phyloP scores from a whole-genome alignment of 2,113 vertebrate genomes.

The Dendrocopos noguchii region DNA sequence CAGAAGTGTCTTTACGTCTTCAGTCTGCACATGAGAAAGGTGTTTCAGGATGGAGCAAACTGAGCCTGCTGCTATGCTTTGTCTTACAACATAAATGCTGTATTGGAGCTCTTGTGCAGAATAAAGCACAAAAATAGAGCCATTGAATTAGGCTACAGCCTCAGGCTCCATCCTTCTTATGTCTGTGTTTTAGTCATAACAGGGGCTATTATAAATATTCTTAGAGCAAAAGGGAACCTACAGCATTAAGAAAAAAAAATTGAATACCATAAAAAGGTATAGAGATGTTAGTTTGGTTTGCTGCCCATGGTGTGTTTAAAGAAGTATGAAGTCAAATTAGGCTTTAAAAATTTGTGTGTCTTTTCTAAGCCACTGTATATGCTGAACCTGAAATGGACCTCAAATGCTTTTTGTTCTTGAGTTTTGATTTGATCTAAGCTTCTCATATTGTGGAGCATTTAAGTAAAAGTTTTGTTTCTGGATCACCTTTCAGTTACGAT shows the following conservation, averaged over 20 bases:
- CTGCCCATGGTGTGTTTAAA: neutral
- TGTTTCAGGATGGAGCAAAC: neutral
- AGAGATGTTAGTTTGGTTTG: neutral
- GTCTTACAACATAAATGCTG: conserved; percentile 17
- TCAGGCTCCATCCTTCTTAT: conserved; percentile 15
- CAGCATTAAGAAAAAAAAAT: neutral
- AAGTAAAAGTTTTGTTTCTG: neutral
- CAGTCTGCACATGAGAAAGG: neutral
- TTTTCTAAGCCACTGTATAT: neutral
- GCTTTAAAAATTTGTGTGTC: neutral
- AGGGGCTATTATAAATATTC: neutral
- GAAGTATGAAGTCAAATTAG: neutral
- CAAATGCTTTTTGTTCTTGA: neutral
- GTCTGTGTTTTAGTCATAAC: conserved; percentile 24
- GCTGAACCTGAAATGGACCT: neutral
- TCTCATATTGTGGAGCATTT: neutral
- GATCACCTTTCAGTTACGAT: neutral
- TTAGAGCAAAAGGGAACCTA: neutral
- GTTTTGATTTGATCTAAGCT: neutral
- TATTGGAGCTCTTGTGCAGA: neutral
- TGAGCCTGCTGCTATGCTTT: neutral
- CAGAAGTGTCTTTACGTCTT: neutral
- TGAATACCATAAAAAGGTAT: conserved; percentile 24
- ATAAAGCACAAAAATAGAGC: conserved; percentile 29
- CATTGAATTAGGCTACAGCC: conserved; percentile 16